A percentile compares a stretch with the other conserved stretches of the same genome.
phyloP scores from a whole-genome alignment of 2,888 invertebrate genomes.

The Disparrhopalites patrizii region DNA sequence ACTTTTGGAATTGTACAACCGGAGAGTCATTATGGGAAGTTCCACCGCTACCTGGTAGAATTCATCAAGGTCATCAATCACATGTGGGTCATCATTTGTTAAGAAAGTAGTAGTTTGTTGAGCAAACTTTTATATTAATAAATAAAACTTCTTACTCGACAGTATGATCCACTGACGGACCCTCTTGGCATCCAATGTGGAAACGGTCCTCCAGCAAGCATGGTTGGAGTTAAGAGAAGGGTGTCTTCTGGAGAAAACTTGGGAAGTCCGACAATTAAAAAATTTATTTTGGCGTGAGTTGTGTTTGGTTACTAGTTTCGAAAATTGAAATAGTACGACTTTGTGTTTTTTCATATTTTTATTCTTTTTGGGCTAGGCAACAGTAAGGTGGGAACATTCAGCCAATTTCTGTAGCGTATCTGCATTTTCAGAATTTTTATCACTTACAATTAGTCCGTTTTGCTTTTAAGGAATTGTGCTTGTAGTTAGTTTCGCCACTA shows the following conservation, averaged over 20 bases:
- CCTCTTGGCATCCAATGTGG: slow-evolving; percentile 73
- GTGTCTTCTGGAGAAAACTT: slow-evolving; percentile 65
- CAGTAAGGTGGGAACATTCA: no score
- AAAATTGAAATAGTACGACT: no score
- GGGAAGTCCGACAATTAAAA: slow-evolving; percentile 72
- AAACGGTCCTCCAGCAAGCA: slow-evolving; percentile 51
- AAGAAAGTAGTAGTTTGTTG: not conserved
- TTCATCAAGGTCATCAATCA: slow-evolving; percentile 21
- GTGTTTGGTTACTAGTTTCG: not conserved
- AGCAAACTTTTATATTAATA: not conserved
- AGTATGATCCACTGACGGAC: slow-evolving; percentile 87
- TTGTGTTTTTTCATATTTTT: no score
- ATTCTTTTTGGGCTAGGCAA: no score
- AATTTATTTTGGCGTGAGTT: slow-evolving; percentile 67
- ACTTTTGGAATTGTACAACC: slow-evolving; percentile 93
- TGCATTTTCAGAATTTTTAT: no score
- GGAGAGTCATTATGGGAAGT: slow-evolving; percentile 97
- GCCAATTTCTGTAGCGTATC: no score
- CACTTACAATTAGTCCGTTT: no score
- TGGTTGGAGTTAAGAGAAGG: slow-evolving; percentile 36
- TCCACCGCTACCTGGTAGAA: slow-evolving; percentile 59
- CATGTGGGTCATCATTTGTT: slow-evolving; percentile 16
- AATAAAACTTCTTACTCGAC: not conserved
- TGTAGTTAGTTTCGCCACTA: no score
- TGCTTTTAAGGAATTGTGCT: no score